phyloP scores from a whole-genome alignment of 1,140 invertebrate species.

The Tetramorium parvispinum region DNA sequence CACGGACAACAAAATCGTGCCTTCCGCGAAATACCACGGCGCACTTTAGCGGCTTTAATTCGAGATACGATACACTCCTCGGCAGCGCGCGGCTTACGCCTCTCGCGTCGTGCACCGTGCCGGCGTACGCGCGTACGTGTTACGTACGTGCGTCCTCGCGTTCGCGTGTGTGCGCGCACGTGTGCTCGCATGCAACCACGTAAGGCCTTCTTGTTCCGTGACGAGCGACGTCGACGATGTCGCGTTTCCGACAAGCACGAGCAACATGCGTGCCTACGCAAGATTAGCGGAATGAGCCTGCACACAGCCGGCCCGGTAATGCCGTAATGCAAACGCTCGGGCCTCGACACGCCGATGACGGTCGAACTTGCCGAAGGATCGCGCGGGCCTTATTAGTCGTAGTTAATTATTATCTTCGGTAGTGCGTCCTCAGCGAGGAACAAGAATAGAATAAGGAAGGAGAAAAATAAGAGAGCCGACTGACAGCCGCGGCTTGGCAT shows the following conservation, averaged over 20 bases:
- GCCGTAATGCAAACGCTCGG: constrained; percentile 41
- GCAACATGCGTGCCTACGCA: constrained; percentile 75
- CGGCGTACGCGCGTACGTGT: neutral
- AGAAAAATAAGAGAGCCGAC: neutral
- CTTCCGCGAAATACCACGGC: constrained; percentile 22
- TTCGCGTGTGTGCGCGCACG: neutral
- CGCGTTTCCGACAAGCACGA: constrained; percentile 73
- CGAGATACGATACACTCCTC: constrained; percentile 19
- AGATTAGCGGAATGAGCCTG: constrained; percentile 72
- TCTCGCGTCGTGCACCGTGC: neutral
- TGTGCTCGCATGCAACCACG: constrained; percentile 64
- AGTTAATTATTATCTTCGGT: constrained; percentile 63
- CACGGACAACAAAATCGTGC: neutral
- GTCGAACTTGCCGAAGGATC: constrained; percentile 52
- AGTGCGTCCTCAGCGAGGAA: constrained; percentile 21
- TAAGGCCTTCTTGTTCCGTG: constrained; percentile 74
- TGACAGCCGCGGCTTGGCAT: neutral
- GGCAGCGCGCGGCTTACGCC: constrained; percentile 24
- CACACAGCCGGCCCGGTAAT: constrained; percentile 17
- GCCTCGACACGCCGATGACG: neutral
- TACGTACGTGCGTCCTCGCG: neutral
- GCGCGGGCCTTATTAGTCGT: constrained; percentile 34
- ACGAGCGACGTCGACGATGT: constrained; percentile 73
- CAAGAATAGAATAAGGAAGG: neutral
- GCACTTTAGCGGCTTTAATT: constrained; percentile 52